phyloP scores from a whole-genome alignment of 2,888 invertebrate species.

The Linyphia triangularis region DNA sequence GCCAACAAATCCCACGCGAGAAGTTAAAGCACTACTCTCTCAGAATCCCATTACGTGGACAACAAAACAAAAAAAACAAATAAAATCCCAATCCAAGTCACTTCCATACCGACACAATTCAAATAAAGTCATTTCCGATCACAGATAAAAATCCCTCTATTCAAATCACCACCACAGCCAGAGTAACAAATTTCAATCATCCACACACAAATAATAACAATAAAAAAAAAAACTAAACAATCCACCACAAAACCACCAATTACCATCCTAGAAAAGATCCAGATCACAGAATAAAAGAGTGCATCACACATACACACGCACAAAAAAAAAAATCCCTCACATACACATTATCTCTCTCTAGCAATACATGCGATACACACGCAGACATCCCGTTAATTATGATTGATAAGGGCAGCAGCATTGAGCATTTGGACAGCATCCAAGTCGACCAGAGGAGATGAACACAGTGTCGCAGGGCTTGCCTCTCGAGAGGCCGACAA shows the following conservation, averaged over 20 bases:
- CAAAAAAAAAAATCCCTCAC: neutral
- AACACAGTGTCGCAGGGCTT: constrained; percentile 29
- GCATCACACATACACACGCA: neutral
- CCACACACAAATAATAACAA: neutral
- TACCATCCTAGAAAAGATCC: neutral
- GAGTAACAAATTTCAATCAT: no score
- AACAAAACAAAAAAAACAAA: no score
- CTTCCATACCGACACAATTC: no score
- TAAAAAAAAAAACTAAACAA: neutral
- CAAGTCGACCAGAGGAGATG: constrained; percentile 37
- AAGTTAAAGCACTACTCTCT: no score
- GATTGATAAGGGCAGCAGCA: constrained; percentile 59
- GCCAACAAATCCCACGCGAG: no score
- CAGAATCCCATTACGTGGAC: no score
- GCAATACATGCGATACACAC: constrained; percentile 12
- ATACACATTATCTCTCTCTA: constrained; percentile 29
- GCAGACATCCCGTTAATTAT: constrained; percentile 56
- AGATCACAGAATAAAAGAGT: neutral
- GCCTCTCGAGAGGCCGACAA: constrained; percentile 19
- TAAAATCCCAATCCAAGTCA: no score
- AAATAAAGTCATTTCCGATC: no score
- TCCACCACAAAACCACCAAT: neutral
- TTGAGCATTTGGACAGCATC: constrained; percentile 47
- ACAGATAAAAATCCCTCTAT: no score
- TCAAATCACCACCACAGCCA: no score